phyloP scores from a whole-genome alignment of 2,888 invertebrate genomes.

The Apomyelois bistriatella region DNA sequence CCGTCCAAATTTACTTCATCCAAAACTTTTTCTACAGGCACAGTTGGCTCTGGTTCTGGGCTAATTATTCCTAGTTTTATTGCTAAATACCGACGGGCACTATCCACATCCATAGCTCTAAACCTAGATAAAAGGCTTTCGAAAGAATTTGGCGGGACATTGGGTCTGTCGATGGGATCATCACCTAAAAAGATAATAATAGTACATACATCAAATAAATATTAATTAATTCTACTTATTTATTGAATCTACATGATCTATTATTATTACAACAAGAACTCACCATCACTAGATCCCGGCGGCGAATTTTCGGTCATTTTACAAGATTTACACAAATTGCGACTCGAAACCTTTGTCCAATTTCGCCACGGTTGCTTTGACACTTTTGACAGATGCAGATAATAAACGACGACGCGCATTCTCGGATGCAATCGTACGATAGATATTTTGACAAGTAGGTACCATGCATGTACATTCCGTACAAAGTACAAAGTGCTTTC shows the following conservation, averaged over 20 bases:
- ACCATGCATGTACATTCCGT: too few species aligned
- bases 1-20: slow-evolving; percentile 87
- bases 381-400: slow-evolving; percentile 24
- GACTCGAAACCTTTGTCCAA: slow-evolving; percentile 62
- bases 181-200: slow-evolving; percentile 43
- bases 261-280: slow-evolving; percentile 23
- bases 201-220: too few species aligned
- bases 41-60: slow-evolving; percentile 41
- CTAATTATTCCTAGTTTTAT: background rate
- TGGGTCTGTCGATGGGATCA: slow-evolving; percentile 41
- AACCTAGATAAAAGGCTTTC: slow-evolving; percentile 56
- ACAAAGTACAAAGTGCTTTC: too few species aligned
- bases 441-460: too few species aligned
- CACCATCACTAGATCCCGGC: slow-evolving; percentile 67
- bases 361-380: slow-evolving; percentile 60
- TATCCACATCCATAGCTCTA: slow-evolving; percentile 80
- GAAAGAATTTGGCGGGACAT: slow-evolving; percentile 61
- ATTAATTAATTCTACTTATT: background rate
- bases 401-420: slow-evolving; percentile 47
- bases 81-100: slow-evolving; percentile 81
- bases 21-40: slow-evolving; percentile 73
- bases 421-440: slow-evolving; percentile 43
- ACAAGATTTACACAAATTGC: slow-evolving; percentile 56
- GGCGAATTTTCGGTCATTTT: slow-evolving; percentile 74
- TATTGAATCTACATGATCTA: background rate